Evolutionary conservation across 2,888 invertebrate species (phyloP), one percentile per base, ranked within the genome.

Genomic region (Entomobrya proxima): DNA sequence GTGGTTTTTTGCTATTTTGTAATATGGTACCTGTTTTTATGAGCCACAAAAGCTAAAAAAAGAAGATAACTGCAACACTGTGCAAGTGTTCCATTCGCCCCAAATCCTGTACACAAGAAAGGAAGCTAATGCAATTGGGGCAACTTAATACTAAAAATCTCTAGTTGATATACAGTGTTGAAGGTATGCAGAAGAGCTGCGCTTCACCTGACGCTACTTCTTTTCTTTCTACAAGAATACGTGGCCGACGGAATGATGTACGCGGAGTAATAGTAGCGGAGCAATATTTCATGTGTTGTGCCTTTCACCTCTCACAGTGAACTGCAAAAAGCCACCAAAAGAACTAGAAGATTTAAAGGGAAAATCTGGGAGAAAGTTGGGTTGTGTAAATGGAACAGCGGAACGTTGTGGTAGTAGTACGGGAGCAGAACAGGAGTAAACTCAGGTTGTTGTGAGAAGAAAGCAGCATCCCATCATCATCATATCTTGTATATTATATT

Each of bases 281-380:
- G 40, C 52, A 35, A 76, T 77, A 44, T 84, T 69, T 72, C 77
- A 84, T 84, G 78, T 84, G 84, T 78, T 84, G 69, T 72, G 77
- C 77, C 58, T 78, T 78, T 72, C 84, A 84, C 72, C 78, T 69
- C 84, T 84, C 77, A 72, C 84, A 44, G 30, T 37, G 50, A 77
- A 84, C 84, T 84, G 83, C 40, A 44, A 61, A 78, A 78, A 69
- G 58, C 77, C 21, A 35, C 21, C 72, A 47, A 84, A 44, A 72
- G 35, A 72, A 58, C 50, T 6, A 18, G 47, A 27, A 76, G 77
- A 78, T 84, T 84, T 84, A 84, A 84, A 72, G 55, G 61, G 21
- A 18, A 67, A 24, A 30, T 21, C 50, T n/a, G 24, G 72, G 72
- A 30, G 50, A 74, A 67, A 67, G 18, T 37, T 18, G n/a, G 18